Evolutionary conservation across 2,888 invertebrate genomes (phyloP).

Genomic region (Cephus rjabovi): DNA sequence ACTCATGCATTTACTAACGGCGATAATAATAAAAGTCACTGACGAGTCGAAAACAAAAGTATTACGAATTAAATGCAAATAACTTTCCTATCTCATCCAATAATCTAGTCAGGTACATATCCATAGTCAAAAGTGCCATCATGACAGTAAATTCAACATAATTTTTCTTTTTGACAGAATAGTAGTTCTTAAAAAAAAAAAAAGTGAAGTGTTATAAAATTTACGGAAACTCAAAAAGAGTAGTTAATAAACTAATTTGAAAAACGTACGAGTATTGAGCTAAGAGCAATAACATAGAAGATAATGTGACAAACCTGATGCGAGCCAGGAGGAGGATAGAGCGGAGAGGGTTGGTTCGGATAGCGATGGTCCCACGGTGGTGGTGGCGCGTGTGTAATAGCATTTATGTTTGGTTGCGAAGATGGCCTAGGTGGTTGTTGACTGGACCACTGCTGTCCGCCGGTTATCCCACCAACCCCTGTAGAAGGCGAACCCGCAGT

Average conservation of each 20-base stretch:
- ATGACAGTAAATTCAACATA: no score
- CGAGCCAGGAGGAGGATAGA: slow-evolving; percentile 58
- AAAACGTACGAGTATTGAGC: no score
- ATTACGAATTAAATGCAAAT: no score
- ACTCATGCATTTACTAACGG: no score
- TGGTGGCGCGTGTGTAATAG: slow-evolving; percentile 56
- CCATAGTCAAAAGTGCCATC: no score
- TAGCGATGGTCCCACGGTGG: slow-evolving; percentile 62
- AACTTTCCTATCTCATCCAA: no score
- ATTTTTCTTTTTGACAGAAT: neutral
- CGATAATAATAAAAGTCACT: no score
- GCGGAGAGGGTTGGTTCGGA: slow-evolving; percentile 58
- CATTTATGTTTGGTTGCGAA: slow-evolving; percentile 56
- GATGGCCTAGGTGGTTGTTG: slow-evolving; percentile 54
- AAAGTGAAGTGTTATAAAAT: no score
- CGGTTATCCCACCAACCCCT: slow-evolving; percentile 37
- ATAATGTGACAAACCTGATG: slow-evolving; percentile 50
- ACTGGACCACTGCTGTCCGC: slow-evolving; percentile 54
- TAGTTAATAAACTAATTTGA: no score
- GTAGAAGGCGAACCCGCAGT: slow-evolving; percentile 47
- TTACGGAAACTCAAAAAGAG: no score
- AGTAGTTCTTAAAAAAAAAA: neutral
- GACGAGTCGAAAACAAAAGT: no score
- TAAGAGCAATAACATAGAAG: neutral
- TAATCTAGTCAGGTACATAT: no score